These are phyloP conservation scores for Heteropelma amictum DNA, from an alignment of 2,888 invertebrate species.

Conservation along the genomic window DNA sequence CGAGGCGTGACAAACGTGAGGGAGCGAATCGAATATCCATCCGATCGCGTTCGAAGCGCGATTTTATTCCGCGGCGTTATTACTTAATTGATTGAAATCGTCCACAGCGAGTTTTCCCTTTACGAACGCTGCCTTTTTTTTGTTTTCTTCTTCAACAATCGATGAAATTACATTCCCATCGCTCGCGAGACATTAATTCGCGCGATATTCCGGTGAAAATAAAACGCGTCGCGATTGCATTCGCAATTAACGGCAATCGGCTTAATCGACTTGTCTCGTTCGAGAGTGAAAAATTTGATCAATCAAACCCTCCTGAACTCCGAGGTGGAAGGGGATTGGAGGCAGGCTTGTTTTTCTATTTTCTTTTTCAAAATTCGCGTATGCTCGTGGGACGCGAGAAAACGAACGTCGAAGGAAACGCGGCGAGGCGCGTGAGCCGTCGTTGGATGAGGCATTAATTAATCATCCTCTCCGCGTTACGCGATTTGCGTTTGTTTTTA, in stretches of 20 bases:
- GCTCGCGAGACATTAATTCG: neutral
- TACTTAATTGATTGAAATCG: constrained; percentile 40
- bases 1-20: neutral
- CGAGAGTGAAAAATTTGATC: constrained; percentile 9
- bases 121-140: neutral
- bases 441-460: constrained; percentile 24
- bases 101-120: neutral
- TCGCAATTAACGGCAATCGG: constrained; percentile 8
- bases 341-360: neutral
- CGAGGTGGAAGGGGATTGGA: too few species aligned
- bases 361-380: too few species aligned
- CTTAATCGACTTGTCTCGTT: constrained; percentile 21
- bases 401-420: neutral
- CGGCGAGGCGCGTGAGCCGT: neutral
- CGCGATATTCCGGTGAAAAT: too few species aligned
- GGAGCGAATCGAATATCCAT: neutral
- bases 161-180: neutral
- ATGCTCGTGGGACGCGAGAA: neutral
- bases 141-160: neutral
- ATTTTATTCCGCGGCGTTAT: neutral
- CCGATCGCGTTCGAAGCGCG: constrained; percentile 10
- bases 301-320: too few species aligned
- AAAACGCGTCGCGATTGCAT: too few species aligned
- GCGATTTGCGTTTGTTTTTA: neutral
- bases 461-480: constrained; percentile 11